A percentile compares a stretch with the other conserved stretches of the same genome.
phyloP scores from a whole-genome alignment of 2,797 vertebrate genomes.

The Macrochelys suwanniensis region DNA sequence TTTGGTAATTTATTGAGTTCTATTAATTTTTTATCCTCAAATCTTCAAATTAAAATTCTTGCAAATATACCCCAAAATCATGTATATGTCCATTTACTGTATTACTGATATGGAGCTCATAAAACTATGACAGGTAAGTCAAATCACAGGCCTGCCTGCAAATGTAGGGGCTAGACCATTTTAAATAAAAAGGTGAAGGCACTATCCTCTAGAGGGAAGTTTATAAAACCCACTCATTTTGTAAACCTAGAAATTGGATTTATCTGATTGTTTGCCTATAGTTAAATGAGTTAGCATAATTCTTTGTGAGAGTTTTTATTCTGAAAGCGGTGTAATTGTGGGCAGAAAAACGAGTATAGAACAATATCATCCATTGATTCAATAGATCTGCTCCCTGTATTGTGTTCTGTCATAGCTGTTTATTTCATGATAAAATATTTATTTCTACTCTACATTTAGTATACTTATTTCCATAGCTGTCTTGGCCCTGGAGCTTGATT shows the following conservation, averaged over 20 bases:
- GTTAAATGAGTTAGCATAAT: not conserved
- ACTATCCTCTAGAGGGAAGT: not conserved
- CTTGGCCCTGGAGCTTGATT: not conserved
- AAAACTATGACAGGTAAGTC: not conserved
- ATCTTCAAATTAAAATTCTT: not conserved
- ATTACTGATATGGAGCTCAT: not conserved
- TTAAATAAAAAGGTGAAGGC: not conserved
- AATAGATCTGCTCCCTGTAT: not conserved
- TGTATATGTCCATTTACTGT: not conserved
- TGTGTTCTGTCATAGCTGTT: not conserved
- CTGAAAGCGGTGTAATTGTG: not conserved
- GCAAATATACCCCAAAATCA: not conserved
- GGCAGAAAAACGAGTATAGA: not conserved
- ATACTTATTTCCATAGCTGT: not conserved
- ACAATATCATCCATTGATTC: not conserved
- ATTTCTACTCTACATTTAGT: not conserved
- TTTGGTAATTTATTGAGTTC: not conserved
- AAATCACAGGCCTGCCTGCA: not conserved
- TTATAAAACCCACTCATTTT: not conserved
- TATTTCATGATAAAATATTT: not conserved
- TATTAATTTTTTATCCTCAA: not conserved
- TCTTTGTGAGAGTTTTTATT: not conserved
- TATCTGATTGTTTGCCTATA: rapidly evolving
- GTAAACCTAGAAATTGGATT: not conserved
- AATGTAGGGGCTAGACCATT: rapidly evolving